Evolutionary conservation across 1,140 invertebrate genomes (phyloP).

Genomic region (Mamestra configurata): DNA sequence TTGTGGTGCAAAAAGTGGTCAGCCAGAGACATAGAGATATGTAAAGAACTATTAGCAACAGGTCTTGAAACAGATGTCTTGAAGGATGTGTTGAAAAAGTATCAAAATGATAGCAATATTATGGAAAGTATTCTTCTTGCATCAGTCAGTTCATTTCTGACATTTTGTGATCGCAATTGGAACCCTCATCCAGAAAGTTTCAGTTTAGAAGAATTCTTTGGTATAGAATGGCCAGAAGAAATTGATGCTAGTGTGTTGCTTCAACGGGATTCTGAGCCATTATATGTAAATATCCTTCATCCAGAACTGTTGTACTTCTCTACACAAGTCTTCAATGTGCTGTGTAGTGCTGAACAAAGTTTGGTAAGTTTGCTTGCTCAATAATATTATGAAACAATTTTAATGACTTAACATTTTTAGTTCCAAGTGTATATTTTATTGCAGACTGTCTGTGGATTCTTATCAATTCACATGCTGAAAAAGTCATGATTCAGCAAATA

Average conservation of each 20-base stretch:
- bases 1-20: constrained; percentile 76
- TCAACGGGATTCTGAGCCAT: constrained; percentile 89
- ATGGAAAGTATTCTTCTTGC: constrained; percentile 61
- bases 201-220: constrained; percentile 80
- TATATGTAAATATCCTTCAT: constrained; percentile 90
- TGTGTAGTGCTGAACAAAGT: constrained; percentile 79
- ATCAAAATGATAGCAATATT: constrained; percentile 58
- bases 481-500: too few species aligned
- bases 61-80: constrained; percentile 63
- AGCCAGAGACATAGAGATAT: constrained; percentile 66
- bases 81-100: constrained; percentile 62
- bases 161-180: constrained; percentile 95
- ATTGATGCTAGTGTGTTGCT: constrained; percentile 84
- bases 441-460: too few species aligned
- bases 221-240: constrained; percentile 76
- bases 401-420: too few species aligned
- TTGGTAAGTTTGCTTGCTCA: constrained; percentile 67
- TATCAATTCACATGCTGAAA: too few species aligned
- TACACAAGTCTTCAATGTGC: constrained; percentile 89
- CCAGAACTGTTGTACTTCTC: constrained; percentile 91
- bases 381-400: too few species aligned
- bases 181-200: constrained; percentile 90
- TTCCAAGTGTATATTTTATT: too few species aligned
- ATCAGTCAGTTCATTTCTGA: constrained; percentile 86
- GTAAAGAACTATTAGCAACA: constrained; percentile 65